phyloP scores from a whole-genome alignment of 2,888 invertebrate genomes.

The Plebejus argus region DNA sequence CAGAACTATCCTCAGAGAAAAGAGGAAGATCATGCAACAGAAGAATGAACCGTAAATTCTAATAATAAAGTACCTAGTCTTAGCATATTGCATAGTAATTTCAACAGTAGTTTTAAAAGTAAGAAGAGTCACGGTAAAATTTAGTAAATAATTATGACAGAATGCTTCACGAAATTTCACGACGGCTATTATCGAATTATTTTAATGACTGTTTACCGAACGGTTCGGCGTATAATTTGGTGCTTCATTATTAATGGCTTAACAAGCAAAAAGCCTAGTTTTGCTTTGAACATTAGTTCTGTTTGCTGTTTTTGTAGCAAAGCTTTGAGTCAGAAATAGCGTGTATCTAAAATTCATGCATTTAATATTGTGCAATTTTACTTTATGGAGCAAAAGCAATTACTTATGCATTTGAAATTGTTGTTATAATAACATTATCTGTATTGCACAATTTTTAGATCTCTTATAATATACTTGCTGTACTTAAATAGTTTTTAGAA shows the following conservation, averaged over 20 bases:
- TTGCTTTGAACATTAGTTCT: background rate
- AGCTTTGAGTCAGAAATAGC: background rate
- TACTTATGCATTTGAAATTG: too few relatives aligned
- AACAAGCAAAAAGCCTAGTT: conserved; percentile 16
- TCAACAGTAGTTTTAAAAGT: background rate
- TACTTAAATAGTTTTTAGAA: too few relatives aligned
- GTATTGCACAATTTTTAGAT: too few relatives aligned
- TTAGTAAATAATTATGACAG: background rate
- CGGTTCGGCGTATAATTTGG: background rate
- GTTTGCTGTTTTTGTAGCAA: background rate
- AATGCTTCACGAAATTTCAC: background rate
- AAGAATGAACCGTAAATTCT: background rate
- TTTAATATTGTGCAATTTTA: background rate
- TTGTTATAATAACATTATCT: too few relatives aligned
- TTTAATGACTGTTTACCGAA: background rate
- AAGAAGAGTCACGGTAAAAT: background rate
- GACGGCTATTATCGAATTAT: background rate
- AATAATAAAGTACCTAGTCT: background rate
- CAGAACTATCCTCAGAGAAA: conserved; percentile 38
- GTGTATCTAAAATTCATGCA: background rate
- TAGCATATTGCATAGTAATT: background rate
- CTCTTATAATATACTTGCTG: too few relatives aligned
- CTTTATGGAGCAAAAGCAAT: too few relatives aligned
- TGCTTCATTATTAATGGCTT: background rate
- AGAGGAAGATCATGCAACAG: conserved; percentile 29